A percentile compares a stretch with the other conserved stretches of the same genome.
These are phyloP conservation scores for Halcyon badia DNA, from an alignment of 2,797 vertebrate genomes.

Conservation along the genomic window DNA sequence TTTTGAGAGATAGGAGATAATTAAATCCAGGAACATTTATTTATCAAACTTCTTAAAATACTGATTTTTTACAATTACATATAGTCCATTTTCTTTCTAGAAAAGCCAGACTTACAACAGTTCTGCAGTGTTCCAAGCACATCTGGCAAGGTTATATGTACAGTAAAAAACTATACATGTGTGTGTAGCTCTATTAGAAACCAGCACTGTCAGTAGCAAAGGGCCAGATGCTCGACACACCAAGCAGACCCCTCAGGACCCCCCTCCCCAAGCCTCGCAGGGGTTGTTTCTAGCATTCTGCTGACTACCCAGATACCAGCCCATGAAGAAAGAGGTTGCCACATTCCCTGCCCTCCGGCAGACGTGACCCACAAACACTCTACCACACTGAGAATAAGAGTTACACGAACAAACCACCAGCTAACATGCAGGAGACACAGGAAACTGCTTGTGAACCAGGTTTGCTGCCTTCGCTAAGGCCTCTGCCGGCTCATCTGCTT, in stretches of 20 bases:
- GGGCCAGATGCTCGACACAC: background rate
- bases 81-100: constrained; percentile 4
- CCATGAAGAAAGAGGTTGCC: background rate
- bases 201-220: background rate
- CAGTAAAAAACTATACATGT: background rate
- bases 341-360: background rate
- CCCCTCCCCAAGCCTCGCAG: background rate
- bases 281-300: background rate
- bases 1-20: background rate
- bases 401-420: constrained; percentile 33
- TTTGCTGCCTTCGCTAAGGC: constrained; percentile 70
- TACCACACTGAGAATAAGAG: background rate
- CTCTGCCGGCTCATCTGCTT: constrained; percentile 75
- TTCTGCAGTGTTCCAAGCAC: background rate
- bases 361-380: fast-evolving
- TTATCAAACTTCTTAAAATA: constrained; percentile 60
- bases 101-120: constrained; percentile 2
- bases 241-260: background rate
- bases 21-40: constrained; percentile 54
- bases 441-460: constrained; percentile 43
- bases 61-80: background rate
- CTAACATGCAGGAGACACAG: background rate
- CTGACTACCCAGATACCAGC: background rate
- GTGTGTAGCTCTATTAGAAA: background rate
- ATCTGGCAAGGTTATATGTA: background rate